A percentile compares a stretch with the other conserved stretches of the same genome.
These are phyloP conservation scores for Oreochromis tanganicae DNA, from an alignment of 2,113 vertebrate genomes.

Conservation along the genomic window DNA sequence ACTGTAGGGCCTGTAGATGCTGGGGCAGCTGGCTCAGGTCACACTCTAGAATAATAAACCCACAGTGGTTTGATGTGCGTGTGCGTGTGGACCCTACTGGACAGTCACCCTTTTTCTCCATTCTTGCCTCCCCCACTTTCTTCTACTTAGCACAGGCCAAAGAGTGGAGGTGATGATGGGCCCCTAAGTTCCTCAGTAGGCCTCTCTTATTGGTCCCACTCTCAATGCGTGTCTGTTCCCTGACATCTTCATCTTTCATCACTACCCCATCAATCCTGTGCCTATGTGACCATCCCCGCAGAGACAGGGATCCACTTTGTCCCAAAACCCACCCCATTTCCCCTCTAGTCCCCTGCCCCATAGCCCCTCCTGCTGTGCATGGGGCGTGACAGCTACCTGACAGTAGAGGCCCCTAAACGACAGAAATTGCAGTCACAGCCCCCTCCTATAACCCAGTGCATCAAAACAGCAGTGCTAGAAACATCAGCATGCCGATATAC, in stretches of 20 bases:
- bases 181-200: constrained; percentile 35
- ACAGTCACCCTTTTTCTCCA: constrained; percentile 6
- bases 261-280: constrained; percentile 71
- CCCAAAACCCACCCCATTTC: constrained; percentile 21
- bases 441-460: background rate
- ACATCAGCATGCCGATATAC: constrained; percentile 10
- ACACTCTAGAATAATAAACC: constrained; percentile 54
- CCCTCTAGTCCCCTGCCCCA: background rate
- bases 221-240: constrained; percentile 72
- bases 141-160: background rate
- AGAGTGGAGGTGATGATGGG: constrained; percentile 57
- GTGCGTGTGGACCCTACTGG: constrained; percentile 6
- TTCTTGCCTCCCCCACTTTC: constrained; percentile 4
- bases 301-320: constrained; percentile 70
- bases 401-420: constrained; percentile 45
- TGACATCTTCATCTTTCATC: constrained; percentile 73
- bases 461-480: constrained; percentile 10
- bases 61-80: constrained; percentile 4
- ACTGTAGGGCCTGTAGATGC: constrained; percentile 26
- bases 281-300: constrained; percentile 50
- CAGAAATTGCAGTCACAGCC: constrained; percentile 22
- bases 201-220: constrained; percentile 53
- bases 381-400: constrained; percentile 49
- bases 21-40: constrained; percentile 13
- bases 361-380: constrained; percentile 6